Base-by-base conservation (phyloP, 2,888 invertebrate species). In the Torymus aiolomorphi region DNA sequence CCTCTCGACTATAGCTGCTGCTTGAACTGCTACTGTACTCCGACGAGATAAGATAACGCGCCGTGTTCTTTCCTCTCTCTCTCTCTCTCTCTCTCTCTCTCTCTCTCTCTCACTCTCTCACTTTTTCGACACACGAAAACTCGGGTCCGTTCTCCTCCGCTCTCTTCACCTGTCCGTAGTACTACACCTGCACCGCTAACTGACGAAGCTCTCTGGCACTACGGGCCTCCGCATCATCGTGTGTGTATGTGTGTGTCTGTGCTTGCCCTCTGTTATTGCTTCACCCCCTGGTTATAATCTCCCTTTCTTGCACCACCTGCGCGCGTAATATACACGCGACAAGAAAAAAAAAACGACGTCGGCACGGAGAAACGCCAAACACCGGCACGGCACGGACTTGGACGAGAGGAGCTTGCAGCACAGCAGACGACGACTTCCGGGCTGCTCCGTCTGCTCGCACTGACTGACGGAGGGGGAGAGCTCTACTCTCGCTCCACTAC, bases 351-450 rank as follows among this genome's bases (percentile, higher is more conserved):
- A 14, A 69, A 49, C 69, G 10, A 20, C 14, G 8, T 31, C 3
- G 4, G 13, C 73, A 54, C 59, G n/a, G 31, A 31, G 31, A 8
- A 31, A 8, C 0, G 8, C 31, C 1, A 31, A 31, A 31, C 2
- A 31, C 31, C 31, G 31, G 31, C 31, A 31, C 31, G 31, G 31
- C 31, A 31, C 31, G 31, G 31, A 31, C 31, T 24, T 24, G n/a
- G 57, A 42, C 18, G 42, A 52, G 10, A 66, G 10, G 65, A 63
- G 56, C 65, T 42, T 49, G 56, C 76, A 42, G 62, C 70, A 54
- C 76, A 42, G 62, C 70, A 54, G 76, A 76, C 69, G 67, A 76
- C 61, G 54, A 54, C 52, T 52, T 31, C 61, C 13, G 56, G 57
- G 31, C 31, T 10, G n/a, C 24, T 20, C 51, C 59, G 63, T 31